Base-by-base conservation (phyloP, 2,888 invertebrate species). In the Drosophila tripunctata region DNA sequence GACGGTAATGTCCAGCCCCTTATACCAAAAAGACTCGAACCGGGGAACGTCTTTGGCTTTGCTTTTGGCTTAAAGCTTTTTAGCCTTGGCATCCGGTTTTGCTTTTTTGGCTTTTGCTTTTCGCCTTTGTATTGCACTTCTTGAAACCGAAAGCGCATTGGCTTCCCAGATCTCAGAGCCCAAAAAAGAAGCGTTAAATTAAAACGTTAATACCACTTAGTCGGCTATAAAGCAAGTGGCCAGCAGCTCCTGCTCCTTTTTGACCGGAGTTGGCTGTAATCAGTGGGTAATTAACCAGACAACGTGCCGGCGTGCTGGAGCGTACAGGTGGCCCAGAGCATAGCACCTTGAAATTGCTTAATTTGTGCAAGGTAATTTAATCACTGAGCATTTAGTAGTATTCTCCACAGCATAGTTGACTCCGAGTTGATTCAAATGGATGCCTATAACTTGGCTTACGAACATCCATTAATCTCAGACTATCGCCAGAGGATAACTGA, bases 201-300 rank as follows among this genome's bases (percentile, higher is more conserved):
- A 89, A 87, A 89, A 83, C 79, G 86, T 86, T 87, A 89, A 89
- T 89, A 88, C 83, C 88, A 85, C 88, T 90, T 89, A 89, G 88
- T 75, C 54, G 71, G 72, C 75, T 76, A 78, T 74, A 81, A 83
- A 84, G 87, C 76, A 84, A 84, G 82, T 82, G 75, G 75, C 70
- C 62, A 70, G 47, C 58, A 24, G 14, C 27, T 10, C 21, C 21
- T 17, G 33, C 14, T 22, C 45, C 56, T 57, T 36, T 55, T 15
- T 12, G 55, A 57, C 67, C 38, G 60, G 15, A 55, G 62, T 54
- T 43, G 35, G 35, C 79, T 87, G 81, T 87, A 82, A 84, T 82
- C 81, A 82, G 68, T 80, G 81, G 84, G 87, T 82, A 82, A 82
- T 82, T 82, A 82, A 78, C 81, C 84, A 67, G 72, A 60, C 56